Base-by-base conservation (phyloP, 2,888 invertebrate species). In the Diaphora mendica region DNA sequence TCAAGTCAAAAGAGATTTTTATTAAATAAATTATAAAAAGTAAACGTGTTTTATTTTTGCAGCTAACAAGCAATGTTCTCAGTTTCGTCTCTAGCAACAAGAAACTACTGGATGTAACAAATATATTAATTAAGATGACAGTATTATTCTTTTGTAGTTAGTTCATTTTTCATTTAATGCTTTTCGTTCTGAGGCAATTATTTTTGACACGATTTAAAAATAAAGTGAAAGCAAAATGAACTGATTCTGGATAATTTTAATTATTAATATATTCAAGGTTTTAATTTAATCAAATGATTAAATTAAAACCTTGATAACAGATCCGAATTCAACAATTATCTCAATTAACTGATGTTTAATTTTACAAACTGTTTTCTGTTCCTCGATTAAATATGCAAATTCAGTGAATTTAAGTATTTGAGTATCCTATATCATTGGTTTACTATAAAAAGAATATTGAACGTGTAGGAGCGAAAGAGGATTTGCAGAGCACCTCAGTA, bases 1-100 rank as follows among this genome's bases (percentile, higher is more conserved):
- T 95, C 95, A 95, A 95, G 95, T 95, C 95, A 94, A 94, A 95
- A 93, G 92, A 95, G 92, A 93, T 95, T 95, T 95, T 95, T 95
- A 95, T 94, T 92, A 95, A 95, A 94, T 95, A 95, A 95, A 91
- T 89, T 86, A 82, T 86, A 87, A 88, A 92, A 92, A 86, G 86
- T 84, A 80, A 70, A 66, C 82, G 73, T 55, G 70, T 84, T 85
- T 87, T 79, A 82, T 85, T 87, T n/a, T 84, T 68, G 2, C 17
- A 30, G 44, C 26, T 9, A 5, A 30, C 20, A 26, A 67, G 20
- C 66, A 44, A 2, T 55, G 9, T 55, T 55, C 1, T 17, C 17
- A 17, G 39, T n/a, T 17, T 65, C 7, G 65, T 23, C 2, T 65
- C 39, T n/a, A 23, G 39, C 20, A 20, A 48, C 48, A 35, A 35